Base-by-base conservation (phyloP, 2,113 vertebrate species). In the Manacus vitellinus region DNA sequence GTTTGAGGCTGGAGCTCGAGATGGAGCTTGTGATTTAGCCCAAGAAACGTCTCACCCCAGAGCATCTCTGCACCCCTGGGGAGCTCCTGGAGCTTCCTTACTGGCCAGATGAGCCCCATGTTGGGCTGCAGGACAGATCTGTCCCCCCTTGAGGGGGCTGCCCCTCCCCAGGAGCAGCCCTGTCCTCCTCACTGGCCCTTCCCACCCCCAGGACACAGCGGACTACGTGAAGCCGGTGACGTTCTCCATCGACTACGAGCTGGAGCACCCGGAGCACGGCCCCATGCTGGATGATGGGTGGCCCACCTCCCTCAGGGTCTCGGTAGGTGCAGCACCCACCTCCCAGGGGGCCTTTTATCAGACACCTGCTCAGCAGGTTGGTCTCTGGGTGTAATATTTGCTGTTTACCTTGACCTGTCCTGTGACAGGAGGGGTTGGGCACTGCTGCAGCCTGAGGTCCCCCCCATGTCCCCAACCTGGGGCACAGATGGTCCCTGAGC, bases 141-240 rank as follows among this genome's bases (percentile, higher is more conserved):
- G 51, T 7, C 9, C 5, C 25, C 5, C 23, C 8, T 1, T n/a
- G 54, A 7, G 74, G 54, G 37, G 62, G 10, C 41, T 66, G 41
- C 10, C 21, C 56, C 19, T 37, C 18, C 10, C 11, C 1, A 1
- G 14, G 74, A 51, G 62, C 21, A 30, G 16, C 28, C 30, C 14
- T 2, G 21, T 25, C 56, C 76, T 22, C 19, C 44, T 30, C 65
- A 49, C 3, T 0, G 0, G 8, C 4, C 8, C 5, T 37, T 12
- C 39, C 44, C 55, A 16, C 24, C 49, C 33, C 0, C 82, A 99
- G 99, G 99, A 99, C 94, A 99, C 99, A 2, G 98, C 99, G 4
- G 99, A 99, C 96, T 99, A 99, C 1, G 98, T 99, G 72, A 98
- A 99, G 92, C 99, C 99, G 0, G 99, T 99, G 68, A 95, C 98